A percentile compares a stretch with the other conserved stretches of the same genome.
Conservation (phyloP, 2,888 invertebrate species). For the Melieria crassipennis region DNA sequence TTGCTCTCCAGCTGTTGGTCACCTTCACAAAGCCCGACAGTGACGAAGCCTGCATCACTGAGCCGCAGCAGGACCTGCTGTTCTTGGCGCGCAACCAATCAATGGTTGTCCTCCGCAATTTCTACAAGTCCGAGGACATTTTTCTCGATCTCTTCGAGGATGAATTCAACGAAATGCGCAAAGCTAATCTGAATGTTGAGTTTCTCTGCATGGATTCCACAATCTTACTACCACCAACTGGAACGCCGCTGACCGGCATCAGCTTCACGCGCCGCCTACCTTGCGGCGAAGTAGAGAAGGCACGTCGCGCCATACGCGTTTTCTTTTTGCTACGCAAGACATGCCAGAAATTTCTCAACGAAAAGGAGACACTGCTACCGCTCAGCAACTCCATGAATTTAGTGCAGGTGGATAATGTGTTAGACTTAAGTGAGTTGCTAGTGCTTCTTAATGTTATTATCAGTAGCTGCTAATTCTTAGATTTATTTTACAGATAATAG, state of each 20-base stretch:
- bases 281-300: constrained; percentile 93
- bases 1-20: constrained; percentile 83
- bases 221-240: constrained; percentile 92
- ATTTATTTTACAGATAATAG: constrained; percentile 81
- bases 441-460: neutral
- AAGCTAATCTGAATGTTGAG: constrained; percentile 87
- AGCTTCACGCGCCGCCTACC: constrained; percentile 93
- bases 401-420: constrained; percentile 91
- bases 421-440: constrained; percentile 87
- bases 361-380: constrained; percentile 87
- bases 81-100: constrained; percentile 82
- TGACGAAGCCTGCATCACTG: constrained; percentile 62
- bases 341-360: constrained; percentile 81
- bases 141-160: constrained; percentile 99
- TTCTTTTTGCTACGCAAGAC: constrained; percentile 89
- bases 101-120: constrained; percentile 85
- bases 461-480: neutral
- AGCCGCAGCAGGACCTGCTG: constrained; percentile 69
- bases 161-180: constrained; percentile 93
- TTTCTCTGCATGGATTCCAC: constrained; percentile 97
- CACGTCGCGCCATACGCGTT: constrained; percentile 88
- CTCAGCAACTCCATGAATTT: constrained; percentile 87
- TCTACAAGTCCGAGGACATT: constrained; percentile 97
- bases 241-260: constrained; percentile 95
- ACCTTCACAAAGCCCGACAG: constrained; percentile 69